Evolutionary conservation across 2,797 vertebrate species (phyloP).

Genomic region (Sylvilagus floridanus): DNA sequence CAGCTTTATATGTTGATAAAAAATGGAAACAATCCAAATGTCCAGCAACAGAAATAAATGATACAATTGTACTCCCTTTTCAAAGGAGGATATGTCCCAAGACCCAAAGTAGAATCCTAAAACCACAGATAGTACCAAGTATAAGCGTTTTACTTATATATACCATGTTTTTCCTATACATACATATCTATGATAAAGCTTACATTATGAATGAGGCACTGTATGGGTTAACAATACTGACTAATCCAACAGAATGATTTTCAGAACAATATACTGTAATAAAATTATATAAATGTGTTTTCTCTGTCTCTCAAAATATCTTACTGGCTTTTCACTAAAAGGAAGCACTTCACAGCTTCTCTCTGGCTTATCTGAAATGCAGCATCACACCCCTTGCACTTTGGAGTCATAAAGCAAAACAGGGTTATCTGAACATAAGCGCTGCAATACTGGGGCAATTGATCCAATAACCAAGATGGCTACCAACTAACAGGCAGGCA

Average conservation of each 20-base stretch:
- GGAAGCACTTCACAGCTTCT: not conserved
- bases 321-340: not conserved
- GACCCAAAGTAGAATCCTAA: not conserved
- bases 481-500: not conserved
- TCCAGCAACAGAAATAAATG: not conserved
- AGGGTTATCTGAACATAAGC: not conserved
- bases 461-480: not conserved
- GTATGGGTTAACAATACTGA: not conserved
- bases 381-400: not conserved
- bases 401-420: not conserved
- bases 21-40: not conserved
- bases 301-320: not conserved
- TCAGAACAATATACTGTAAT: not conserved
- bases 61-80: not conserved
- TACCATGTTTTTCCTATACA: not conserved
- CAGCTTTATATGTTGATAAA: not conserved
- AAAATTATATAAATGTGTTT: not conserved
- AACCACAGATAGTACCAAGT: not conserved
- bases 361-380: not conserved
- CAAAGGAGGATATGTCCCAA: not conserved
- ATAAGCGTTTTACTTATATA: not conserved
- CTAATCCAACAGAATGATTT: not conserved
- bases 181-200: not conserved
- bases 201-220: not conserved
- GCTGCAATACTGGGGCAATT: not conserved